These are phyloP conservation scores for Cataglyphis livida DNA, from an alignment of 2,888 invertebrate species.

Conservation along the genomic window DNA sequence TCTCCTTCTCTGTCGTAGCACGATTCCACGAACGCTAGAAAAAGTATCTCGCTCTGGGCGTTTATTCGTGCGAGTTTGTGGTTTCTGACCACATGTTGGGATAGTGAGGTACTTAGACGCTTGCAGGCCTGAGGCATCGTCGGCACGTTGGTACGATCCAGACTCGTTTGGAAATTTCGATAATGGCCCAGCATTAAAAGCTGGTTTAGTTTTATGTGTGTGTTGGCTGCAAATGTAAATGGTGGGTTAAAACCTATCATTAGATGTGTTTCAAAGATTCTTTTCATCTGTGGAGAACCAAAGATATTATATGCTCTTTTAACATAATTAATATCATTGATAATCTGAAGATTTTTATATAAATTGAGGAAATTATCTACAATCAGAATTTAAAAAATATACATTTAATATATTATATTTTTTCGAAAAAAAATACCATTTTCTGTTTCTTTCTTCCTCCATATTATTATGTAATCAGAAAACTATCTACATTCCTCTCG, in stretches of 20 bases:
- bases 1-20: constrained; percentile 37
- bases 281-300: background rate
- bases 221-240: constrained; percentile 16
- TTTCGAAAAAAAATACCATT: background rate
- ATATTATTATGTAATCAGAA: background rate
- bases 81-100: constrained; percentile 65
- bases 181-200: constrained; percentile 16
- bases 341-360: constrained; percentile 6
- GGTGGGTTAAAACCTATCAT: background rate
- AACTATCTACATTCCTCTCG: background rate
- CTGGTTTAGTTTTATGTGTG: background rate
- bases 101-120: constrained; percentile 32
- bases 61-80: constrained; percentile 67
- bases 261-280: constrained; percentile 6
- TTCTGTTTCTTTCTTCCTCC: background rate
- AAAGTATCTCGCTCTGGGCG: constrained; percentile 64
- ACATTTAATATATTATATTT: background rate
- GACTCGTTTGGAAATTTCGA: constrained; percentile 36
- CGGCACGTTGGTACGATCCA: background rate
- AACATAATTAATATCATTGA: background rate
- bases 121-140: constrained; percentile 24
- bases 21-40: constrained; percentile 55
- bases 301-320: background rate
- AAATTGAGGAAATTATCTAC: background rate
- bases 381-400: background rate